phyloP scores from a whole-genome alignment of 2,888 invertebrate species.

The Seladonia tumulorum region DNA sequence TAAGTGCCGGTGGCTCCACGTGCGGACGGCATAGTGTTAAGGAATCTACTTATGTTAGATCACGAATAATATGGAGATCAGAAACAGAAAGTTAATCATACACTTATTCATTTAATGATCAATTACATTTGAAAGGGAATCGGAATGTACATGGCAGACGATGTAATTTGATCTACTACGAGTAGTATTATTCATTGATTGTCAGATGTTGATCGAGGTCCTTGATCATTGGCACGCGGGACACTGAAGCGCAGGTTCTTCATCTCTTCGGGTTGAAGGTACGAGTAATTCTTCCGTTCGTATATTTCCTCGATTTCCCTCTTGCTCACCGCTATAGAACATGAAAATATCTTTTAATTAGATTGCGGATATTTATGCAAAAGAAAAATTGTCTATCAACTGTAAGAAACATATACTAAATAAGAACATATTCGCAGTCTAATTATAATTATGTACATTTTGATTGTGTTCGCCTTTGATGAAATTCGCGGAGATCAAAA shows the following conservation, averaged over 20 bases:
- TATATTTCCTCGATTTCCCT: slow-evolving; percentile 69
- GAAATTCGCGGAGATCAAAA: not conserved
- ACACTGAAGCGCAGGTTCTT: slow-evolving; percentile 35
- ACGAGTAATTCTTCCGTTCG: slow-evolving; percentile 77
- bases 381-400: no score
- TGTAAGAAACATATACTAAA: no score
- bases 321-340: slow-evolving; percentile 30
- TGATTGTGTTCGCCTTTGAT: no score
- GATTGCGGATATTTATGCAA: no score
- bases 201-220: not conserved
- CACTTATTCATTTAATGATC: not conserved
- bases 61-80: not conserved
- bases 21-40: no score
- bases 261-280: slow-evolving; percentile 61
- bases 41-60: not conserved
- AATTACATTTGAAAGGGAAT: not conserved
- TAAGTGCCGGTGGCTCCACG: no score
- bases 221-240: not conserved
- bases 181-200: not conserved
- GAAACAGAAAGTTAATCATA: not conserved
- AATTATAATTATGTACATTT: no score
- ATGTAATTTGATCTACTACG: not conserved
- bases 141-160: not conserved
- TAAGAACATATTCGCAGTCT: not conserved
- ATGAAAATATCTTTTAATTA: not conserved